phyloP scores from a whole-genome alignment of 2,888 invertebrate genomes.

The Branchipolynoe longqiensis region DNA sequence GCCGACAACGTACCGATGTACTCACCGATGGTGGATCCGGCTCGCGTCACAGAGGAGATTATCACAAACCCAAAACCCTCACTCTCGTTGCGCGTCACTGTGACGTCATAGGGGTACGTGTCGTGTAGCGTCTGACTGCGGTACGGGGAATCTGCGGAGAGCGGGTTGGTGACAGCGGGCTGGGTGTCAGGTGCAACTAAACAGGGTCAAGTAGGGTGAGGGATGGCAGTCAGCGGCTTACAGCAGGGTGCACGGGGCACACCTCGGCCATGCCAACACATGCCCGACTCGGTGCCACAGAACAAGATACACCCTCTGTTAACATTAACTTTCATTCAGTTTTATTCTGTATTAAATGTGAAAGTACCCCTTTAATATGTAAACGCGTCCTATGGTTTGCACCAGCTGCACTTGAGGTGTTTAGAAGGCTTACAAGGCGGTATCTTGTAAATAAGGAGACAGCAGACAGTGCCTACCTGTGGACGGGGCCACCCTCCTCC shows the following conservation, averaged over 20 bases:
- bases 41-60: slow-evolving; percentile 86
- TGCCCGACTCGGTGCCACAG: too few species aligned
- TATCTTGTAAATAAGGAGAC: too few species aligned
- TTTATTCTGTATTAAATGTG: not conserved
- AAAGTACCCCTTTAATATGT: not conserved
- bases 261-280: too few species aligned
- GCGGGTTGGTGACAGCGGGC: too few species aligned
- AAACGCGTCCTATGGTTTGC: not conserved
- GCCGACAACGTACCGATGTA: slow-evolving; percentile 57
- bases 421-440: too few species aligned
- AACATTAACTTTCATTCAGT: too few species aligned
- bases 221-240: too few species aligned
- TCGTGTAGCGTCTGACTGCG: slow-evolving; percentile 61
- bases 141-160: slow-evolving; percentile 53
- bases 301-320: too few species aligned
- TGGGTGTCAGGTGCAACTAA: too few species aligned
- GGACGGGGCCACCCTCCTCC: slow-evolving; percentile 83
- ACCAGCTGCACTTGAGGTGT: not conserved
- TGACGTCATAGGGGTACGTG: slow-evolving; percentile 92
- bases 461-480: not conserved
- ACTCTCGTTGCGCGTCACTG: slow-evolving; percentile 92
- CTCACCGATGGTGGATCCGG: slow-evolving; percentile 81
- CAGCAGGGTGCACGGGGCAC: too few species aligned
- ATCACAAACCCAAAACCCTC: slow-evolving; percentile 99
- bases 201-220: too few species aligned